These are phyloP conservation scores for Tenodera sinensis DNA, from an alignment of 2,888 invertebrate genomes.

Conservation along the genomic window DNA sequence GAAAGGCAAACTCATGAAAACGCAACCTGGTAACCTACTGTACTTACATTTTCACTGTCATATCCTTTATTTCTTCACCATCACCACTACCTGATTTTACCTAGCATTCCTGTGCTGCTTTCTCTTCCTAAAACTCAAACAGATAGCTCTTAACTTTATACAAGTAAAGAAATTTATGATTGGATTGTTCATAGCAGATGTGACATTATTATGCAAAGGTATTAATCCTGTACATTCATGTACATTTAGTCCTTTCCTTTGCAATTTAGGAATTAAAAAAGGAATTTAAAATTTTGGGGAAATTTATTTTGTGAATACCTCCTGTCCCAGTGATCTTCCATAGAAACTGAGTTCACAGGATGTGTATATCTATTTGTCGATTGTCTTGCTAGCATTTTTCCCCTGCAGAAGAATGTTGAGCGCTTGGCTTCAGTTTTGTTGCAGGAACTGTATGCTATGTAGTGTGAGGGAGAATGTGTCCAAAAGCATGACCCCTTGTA, in stretches of 20 bases:
- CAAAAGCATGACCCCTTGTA: slow-evolving; percentile 1
- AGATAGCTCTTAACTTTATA: background rate
- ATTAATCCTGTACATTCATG: background rate
- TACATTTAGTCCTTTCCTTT: background rate
- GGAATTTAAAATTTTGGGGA: background rate
- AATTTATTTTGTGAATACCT: background rate
- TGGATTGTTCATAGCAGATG: background rate
- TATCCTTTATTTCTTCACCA: too few species aligned
- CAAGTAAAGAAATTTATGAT: background rate
- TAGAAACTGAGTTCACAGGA: background rate
- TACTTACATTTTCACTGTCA: too few species aligned
- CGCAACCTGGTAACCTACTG: too few species aligned
- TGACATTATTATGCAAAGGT: background rate
- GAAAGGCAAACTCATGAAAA: too few species aligned
- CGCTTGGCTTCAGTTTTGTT: slow-evolving; percentile 16
- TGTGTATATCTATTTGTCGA: slow-evolving; percentile 10
- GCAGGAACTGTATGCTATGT: slow-evolving; percentile 12
- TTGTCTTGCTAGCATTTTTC: slow-evolving; percentile 13
- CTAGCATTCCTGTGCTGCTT: background rate
- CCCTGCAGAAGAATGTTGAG: slow-evolving; percentile 18
- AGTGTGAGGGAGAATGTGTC: slow-evolving; percentile 18
- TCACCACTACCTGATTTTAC: too few species aligned
- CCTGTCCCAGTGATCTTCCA: background rate
- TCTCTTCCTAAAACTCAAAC: background rate
- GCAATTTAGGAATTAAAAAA: background rate